Conservation (phyloP, 1,140 invertebrate genomes). For the Drosophila athabasca region DNA sequence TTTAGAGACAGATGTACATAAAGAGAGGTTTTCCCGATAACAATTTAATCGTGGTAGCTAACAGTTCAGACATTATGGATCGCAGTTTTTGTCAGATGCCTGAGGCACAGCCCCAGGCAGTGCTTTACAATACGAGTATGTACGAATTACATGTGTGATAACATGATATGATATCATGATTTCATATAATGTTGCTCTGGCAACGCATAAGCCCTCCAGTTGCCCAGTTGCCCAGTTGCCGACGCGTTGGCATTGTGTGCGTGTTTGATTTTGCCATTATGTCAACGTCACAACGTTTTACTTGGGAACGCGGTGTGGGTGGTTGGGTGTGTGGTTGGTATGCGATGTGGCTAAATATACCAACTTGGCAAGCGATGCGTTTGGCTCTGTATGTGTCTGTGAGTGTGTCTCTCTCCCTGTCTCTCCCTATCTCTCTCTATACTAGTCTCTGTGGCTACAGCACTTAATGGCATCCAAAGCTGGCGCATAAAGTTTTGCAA, state of each 20-base stretch:
- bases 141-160: too few relatives aligned
- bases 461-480: constrained; percentile 69
- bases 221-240: too few relatives aligned
- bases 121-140: too few relatives aligned
- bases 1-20: too few relatives aligned
- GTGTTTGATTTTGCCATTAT: constrained; percentile 60
- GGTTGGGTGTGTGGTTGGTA: not conserved
- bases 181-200: not conserved
- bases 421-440: not conserved
- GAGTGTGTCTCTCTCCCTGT: too few relatives aligned
- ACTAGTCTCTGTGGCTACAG: constrained; percentile 20
- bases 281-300: constrained; percentile 61
- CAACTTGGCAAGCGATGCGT: constrained; percentile 4
- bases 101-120: too few relatives aligned
- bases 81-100: too few relatives aligned
- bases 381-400: not conserved
- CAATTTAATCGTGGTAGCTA: too few relatives aligned
- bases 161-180: not conserved
- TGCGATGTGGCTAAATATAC: constrained; percentile 9
- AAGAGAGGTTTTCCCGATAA: too few relatives aligned
- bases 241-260: constrained; percentile 14
- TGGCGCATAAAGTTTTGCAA: constrained; percentile 64
- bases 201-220: constrained; percentile 5
- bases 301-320: not conserved
- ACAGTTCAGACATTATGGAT: too few relatives aligned